Percentiles rank a stretch among this genome's conserved stretches.
phyloP scores from a whole-genome alignment of 2,888 invertebrate genomes.

The Deilephila porcellus region DNA sequence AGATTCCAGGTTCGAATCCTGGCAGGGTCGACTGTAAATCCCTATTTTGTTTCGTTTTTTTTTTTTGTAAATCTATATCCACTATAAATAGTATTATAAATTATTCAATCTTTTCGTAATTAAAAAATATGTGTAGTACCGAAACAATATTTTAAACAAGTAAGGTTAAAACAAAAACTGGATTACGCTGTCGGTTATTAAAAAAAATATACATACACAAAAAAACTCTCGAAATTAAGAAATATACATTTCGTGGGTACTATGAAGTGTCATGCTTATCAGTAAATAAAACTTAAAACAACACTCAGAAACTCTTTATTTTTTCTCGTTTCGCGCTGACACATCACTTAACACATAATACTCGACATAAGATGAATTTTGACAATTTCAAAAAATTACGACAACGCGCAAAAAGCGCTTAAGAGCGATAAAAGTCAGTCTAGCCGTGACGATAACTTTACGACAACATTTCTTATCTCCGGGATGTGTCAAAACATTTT shows the following conservation, averaged over 20 bases:
- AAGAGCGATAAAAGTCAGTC: conserved; percentile 56
- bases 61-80: not conserved
- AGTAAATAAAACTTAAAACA: conserved; percentile 10
- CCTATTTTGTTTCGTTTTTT: conserved; percentile 32
- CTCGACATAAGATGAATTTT: conserved; percentile 42
- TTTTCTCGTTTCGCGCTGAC: conserved; percentile 15
- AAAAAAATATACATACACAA: no score
- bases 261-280: not conserved
- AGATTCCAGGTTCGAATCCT: conserved; percentile 88
- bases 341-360: conserved; percentile 41
- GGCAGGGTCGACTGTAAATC: conserved; percentile 81
- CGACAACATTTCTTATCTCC: conserved; percentile 60
- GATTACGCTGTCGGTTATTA: no score
- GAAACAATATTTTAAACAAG: no score
- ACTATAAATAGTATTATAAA: no score
- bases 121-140: no score
- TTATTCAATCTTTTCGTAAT: no score
- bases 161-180: no score
- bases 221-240: not conserved
- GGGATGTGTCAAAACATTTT: conserved; percentile 63
- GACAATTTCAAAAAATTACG: conserved; percentile 46
- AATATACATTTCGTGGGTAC: not conserved
- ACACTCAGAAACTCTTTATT: conserved; percentile 7
- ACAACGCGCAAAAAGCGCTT: conserved; percentile 48
- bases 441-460: conserved; percentile 53